Evolutionary conservation across 2,888 invertebrate species (phyloP).

Genomic region (Glaucopsyche alexis): DNA sequence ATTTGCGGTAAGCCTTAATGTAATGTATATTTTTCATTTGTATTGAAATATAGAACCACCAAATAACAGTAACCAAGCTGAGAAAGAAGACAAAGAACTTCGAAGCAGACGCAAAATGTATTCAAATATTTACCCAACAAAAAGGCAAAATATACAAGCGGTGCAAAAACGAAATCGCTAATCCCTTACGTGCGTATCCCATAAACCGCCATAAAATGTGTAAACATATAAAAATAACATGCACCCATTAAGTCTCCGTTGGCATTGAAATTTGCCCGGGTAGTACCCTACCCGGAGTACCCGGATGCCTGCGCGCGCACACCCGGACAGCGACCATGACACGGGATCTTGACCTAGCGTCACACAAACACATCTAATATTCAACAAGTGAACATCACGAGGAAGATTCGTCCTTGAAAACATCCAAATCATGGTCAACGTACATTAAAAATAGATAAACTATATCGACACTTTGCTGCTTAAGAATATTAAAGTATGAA

Average conservation of each 20-base stretch:
- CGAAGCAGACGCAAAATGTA: background rate
- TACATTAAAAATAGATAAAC: background rate
- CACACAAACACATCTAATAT: conserved; percentile 24
- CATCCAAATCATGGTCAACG: conserved; percentile 15
- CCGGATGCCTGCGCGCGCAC: conserved; percentile 37
- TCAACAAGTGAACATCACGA: conserved; percentile 10
- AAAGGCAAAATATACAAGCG: background rate
- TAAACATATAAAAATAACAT: conserved; percentile 4
- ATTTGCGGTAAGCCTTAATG: too few species aligned
- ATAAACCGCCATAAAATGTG: conserved; percentile 3
- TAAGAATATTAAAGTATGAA: background rate
- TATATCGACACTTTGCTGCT: background rate
- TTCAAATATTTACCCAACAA: background rate
- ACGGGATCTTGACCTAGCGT: conserved; percentile 35
- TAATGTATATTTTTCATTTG: too few species aligned
- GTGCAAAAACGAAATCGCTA: background rate
- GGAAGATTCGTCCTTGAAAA: conserved; percentile 12
- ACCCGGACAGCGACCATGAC: conserved; percentile 34
- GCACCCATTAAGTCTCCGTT: conserved; percentile 23
- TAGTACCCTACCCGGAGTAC: background rate
- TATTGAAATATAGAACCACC: background rate
- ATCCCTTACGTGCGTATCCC: conserved; percentile 3
- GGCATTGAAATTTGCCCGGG: conserved; percentile 30
- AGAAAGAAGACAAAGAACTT: background rate
- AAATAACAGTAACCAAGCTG: background rate